Percentiles rank a stretch among this genome's conserved stretches.
phyloP scores from a whole-genome alignment of 2,113 vertebrate species.

The Hemibagrus wyckioides region DNA sequence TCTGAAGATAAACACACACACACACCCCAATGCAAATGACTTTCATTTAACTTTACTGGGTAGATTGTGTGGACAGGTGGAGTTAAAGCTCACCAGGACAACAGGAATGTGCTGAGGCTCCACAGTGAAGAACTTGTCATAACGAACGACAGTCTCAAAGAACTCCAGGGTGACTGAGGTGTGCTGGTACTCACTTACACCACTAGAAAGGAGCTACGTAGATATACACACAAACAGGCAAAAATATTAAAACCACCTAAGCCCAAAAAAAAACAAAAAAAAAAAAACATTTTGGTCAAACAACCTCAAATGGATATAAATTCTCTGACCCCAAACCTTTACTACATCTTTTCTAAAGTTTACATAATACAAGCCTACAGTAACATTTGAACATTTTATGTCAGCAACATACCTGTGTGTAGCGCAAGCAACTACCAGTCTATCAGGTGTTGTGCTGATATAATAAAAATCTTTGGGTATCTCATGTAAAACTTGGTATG shows the following conservation, averaged over 20 bases:
- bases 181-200: constrained; percentile 93
- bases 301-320: background rate
- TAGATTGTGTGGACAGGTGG: too few relatives aligned
- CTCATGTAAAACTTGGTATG: too few relatives aligned
- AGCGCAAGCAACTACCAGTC: too few relatives aligned
- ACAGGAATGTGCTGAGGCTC: constrained; percentile 95
- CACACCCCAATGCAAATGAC: background rate
- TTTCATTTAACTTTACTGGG: background rate
- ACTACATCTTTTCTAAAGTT: background rate
- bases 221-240: background rate
- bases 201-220: constrained; percentile 86
- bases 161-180: constrained; percentile 93
- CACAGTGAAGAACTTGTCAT: constrained; percentile 95
- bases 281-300: background rate
- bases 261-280: too few relatives aligned
- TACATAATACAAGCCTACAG: background rate
- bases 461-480: too few relatives aligned
- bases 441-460: too few relatives aligned
- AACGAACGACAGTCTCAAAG: constrained; percentile 94
- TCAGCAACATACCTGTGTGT: too few relatives aligned
- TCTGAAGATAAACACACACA: constrained; percentile 68
- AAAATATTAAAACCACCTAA: background rate
- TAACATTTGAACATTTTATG: background rate
- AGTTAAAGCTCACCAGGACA: constrained; percentile 82
- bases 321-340: background rate